Evolutionary conservation across 1,140 invertebrate species (phyloP).

Genomic region (Microvelia longipes): DNA sequence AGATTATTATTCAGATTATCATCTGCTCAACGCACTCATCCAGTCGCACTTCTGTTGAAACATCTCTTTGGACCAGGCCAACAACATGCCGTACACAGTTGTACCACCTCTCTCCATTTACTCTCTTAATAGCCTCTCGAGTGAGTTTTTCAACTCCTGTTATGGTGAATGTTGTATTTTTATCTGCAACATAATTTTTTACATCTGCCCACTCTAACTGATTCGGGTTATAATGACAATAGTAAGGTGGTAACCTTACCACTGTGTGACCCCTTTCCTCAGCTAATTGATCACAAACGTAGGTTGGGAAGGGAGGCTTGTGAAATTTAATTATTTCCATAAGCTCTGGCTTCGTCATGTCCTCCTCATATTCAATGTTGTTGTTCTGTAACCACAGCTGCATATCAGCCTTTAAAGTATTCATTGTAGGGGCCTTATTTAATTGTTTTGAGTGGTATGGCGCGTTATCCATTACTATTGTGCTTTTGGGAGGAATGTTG

Average conservation of each 20-base stretch:
- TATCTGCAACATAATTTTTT: conserved; percentile 16
- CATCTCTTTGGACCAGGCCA: not conserved
- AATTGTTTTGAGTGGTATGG: not conserved
- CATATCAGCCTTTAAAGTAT: not conserved
- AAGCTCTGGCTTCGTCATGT: not conserved
- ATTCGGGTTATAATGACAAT: conserved; percentile 22
- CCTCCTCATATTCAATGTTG: not conserved
- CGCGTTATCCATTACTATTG: not conserved
- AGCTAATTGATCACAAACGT: conserved; percentile 1
- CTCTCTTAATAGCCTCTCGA: not conserved
- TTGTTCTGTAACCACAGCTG: not conserved
- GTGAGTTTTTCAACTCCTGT: conserved; percentile 8
- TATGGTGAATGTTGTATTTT: conserved; percentile 20
- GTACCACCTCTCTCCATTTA: not conserved
- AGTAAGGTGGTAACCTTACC: conserved; percentile 21
- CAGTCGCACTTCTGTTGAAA: not conserved
- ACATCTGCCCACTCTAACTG: conserved; percentile 21
- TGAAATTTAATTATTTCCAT: not conserved
- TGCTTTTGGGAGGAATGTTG: not conserved
- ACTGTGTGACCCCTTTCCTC: conserved; percentile 15
- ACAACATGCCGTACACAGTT: not conserved
- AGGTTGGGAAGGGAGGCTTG: not conserved
- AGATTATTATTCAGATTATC: not conserved
- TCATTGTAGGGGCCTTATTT: not conserved
- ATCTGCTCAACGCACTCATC: not conserved